Base-by-base conservation (phyloP, 2,113 vertebrate genomes). In the Oncorhynchus clarkii region DNA sequence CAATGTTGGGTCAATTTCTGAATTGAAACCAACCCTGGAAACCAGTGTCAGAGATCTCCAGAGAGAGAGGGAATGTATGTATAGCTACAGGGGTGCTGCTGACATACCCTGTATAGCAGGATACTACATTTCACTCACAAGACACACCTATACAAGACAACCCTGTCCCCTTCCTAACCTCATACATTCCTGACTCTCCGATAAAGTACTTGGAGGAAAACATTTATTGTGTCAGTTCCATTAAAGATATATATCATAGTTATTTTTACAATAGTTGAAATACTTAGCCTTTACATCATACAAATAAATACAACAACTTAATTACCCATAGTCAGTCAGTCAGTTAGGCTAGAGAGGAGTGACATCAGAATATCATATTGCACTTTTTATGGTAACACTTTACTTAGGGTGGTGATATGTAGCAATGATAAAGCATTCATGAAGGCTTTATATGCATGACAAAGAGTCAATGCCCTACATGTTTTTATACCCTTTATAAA, bases 331-430 rank as follows among this genome's bases (percentile, higher is more conserved):
- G 31, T 72, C 20, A 67, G 14, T 71, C 65, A 73, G 29, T 13
- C 18, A 68, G 49, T 4, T 22, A 45, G 6, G 34, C 39, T 75
- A 62, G 31, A 69, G n/a, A 74, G 2, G 9, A 67, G 65, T 20
- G 7, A 75, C n/a, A 57, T 34, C 34, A 49, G 29, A 57, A 20
- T 24, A 11, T 67, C 71, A 78, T 12, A 80, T 79, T 88, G 77
- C 82, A 84, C 74, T 54, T 54, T 54, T 54, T 14, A 54, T 54
- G 49, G 49, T 54, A 16, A 16, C 49, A 51, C 49, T 16, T 39
- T 3, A 13, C 5, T 39, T 2, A 64, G n/a, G 11, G 27, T 26
- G 75, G 14, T 54, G 49, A 54, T 54, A 70, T 29, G 48, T 49
- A 82, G 74, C 49, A 18, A 13, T 54, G 3, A 54, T 54, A 54